These are phyloP conservation scores for Nanorana parkeri DNA, from an alignment of 2,113 vertebrate species.

Conservation along the genomic window DNA sequence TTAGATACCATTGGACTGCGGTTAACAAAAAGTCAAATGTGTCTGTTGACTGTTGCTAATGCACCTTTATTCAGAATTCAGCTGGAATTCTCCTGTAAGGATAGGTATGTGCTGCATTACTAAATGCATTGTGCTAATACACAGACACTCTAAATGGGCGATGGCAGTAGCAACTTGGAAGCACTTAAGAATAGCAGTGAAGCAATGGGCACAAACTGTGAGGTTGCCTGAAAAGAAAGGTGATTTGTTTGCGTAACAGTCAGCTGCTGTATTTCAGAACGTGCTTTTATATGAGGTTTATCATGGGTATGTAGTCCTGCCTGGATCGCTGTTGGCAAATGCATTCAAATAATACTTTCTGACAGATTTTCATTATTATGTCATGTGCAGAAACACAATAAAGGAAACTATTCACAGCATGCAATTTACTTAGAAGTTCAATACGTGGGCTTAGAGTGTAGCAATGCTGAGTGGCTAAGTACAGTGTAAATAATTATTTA, in stretches of 20 bases:
- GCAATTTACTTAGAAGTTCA: not conserved
- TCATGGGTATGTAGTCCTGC: not conserved
- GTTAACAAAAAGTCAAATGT: no score
- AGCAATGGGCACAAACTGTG: conserved; percentile 1
- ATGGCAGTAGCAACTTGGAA: not conserved
- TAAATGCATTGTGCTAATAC: no score
- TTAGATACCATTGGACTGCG: no score
- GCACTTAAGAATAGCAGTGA: not conserved
- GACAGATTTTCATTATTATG: conserved; percentile 26
- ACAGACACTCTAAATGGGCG: not conserved
- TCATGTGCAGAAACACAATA: conserved; percentile 26
- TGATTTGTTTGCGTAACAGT: conserved; percentile 38
- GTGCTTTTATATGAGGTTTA: conserved; percentile 12
- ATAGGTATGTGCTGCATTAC: no score
- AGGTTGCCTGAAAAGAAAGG: not conserved
- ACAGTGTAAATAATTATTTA: not conserved
- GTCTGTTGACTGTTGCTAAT: no score
- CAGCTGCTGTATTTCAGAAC: conserved; percentile 13
- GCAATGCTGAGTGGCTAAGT: not conserved
- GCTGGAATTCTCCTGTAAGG: no score
- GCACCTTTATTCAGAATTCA: no score
- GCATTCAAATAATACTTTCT: conserved; percentile 24
- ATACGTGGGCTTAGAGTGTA: not conserved
- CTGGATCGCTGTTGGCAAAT: conserved; percentile 31
- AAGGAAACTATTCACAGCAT: conserved; percentile 20